These are phyloP conservation scores for Phasianus colchicus DNA, from an alignment of 2,113 vertebrate genomes.

Conservation along the genomic window DNA sequence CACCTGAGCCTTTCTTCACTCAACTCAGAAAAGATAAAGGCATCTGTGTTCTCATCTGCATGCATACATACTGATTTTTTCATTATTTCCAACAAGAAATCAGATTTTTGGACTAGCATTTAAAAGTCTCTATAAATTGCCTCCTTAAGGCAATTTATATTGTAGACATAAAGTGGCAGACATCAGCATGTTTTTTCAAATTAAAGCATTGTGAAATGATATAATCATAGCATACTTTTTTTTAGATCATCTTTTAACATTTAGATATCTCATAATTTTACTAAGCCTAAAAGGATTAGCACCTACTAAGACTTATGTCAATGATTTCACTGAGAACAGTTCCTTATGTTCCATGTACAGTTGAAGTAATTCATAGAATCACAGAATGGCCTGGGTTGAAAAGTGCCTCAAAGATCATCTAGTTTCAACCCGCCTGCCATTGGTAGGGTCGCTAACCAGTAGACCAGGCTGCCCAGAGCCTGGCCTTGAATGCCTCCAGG, in stretches of 20 bases:
- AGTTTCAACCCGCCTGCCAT: no score
- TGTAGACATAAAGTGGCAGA: not conserved
- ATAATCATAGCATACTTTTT: not conserved
- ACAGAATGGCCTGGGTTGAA: no score
- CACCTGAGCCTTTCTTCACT: not conserved
- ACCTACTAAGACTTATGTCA: not conserved
- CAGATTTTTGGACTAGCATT: not conserved
- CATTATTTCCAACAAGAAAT: constrained; percentile 8
- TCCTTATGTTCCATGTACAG: not conserved
- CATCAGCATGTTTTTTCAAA: not conserved
- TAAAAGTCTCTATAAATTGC: not conserved
- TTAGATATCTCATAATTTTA: not conserved
- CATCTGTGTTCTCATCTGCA: constrained; percentile 1
- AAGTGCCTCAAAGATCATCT: no score
- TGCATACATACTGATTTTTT: not conserved
- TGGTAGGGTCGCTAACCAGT: no score
- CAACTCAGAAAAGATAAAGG: not conserved
- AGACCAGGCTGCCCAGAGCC: no score
- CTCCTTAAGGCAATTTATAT: not conserved
- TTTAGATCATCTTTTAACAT: not conserved
- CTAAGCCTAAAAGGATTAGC: not conserved
- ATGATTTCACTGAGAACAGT: not conserved
- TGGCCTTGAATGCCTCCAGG: no score
- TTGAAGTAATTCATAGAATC: not conserved
- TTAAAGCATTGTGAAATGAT: not conserved